A percentile compares a stretch with the other conserved stretches of the same genome.
Evolutionary conservation across 2,888 invertebrate genomes (phyloP).

Genomic region (Synergus umbraculus): DNA sequence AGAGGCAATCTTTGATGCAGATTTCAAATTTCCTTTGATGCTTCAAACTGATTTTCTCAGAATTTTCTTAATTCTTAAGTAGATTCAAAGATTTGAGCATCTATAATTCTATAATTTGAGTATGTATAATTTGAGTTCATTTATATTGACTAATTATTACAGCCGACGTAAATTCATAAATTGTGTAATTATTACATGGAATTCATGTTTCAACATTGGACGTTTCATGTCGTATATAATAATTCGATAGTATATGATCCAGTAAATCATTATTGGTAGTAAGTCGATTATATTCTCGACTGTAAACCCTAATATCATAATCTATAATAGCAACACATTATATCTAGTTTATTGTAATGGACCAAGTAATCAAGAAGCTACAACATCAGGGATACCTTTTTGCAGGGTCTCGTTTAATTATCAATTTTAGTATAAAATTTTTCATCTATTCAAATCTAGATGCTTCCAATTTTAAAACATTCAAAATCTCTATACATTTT

Average conservation of each 20-base stretch:
- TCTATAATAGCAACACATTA: not conserved
- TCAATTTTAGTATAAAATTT: not conserved
- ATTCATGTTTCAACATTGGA: not conserved
- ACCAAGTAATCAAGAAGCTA: not conserved
- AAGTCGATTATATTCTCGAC: not conserved
- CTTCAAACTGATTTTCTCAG: slow-evolving; percentile 9
- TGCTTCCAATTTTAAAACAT: not conserved
- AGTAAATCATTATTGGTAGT: slow-evolving; percentile 12
- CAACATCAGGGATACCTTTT: not conserved
- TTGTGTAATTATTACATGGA: not conserved
- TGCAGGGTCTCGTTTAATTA: not conserved
- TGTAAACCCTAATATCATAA: not conserved
- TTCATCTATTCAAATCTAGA: not conserved
- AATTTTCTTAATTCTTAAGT: not conserved
- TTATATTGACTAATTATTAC: too few relatives aligned
- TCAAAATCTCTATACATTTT: not conserved
- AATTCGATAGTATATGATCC: not conserved
- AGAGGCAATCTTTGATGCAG: slow-evolving; percentile 12
- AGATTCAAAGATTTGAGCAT: not conserved
- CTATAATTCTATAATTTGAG: not conserved
- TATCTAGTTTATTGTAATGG: not conserved
- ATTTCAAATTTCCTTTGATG: slow-evolving; percentile 4
- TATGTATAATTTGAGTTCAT: not conserved
- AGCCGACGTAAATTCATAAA: not conserved
- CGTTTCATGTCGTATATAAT: not conserved